Conservation (phyloP, 2,888 invertebrate species). For the Frankliniella intonsa region DNA sequence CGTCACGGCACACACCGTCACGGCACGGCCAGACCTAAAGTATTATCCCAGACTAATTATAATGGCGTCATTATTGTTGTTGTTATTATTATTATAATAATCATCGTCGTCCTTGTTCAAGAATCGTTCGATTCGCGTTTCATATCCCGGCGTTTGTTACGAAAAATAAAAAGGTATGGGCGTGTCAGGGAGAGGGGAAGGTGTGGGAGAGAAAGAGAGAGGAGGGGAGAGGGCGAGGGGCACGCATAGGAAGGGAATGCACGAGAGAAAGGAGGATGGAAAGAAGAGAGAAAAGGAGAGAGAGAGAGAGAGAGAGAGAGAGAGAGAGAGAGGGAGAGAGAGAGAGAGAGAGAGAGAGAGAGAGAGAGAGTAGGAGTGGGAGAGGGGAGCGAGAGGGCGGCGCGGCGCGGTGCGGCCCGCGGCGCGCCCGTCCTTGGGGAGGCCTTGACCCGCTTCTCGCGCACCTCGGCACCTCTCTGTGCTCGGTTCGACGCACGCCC, state of each 20-base stretch:
- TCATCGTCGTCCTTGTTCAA: neutral
- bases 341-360: slow-evolving; percentile 1
- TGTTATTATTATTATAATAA: neutral
- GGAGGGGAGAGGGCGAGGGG: neutral
- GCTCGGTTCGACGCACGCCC: neutral
- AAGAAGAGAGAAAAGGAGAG: neutral
- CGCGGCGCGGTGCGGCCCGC: neutral
- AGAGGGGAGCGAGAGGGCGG: neutral
- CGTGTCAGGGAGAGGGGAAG: neutral
- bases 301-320: neutral
- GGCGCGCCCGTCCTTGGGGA: neutral
- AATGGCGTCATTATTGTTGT: too few species aligned
- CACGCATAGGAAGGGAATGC: too few species aligned
- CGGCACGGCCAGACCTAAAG: too few species aligned
- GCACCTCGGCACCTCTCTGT: slow-evolving; percentile 8
- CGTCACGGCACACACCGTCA: too few species aligned
- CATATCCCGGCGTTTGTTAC: too few species aligned
- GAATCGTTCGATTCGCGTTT: too few species aligned
- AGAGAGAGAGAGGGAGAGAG: neutral
- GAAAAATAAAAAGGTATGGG: too few species aligned
- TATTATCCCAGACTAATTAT: too few species aligned
- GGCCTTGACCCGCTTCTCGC: slow-evolving; percentile 19
- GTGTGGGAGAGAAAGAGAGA: neutral
- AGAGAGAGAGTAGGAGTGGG: neutral
- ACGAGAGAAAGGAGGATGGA: neutral